Percentiles rank a stretch among this genome's conserved stretches.
Conservation (phyloP, 2,888 invertebrate species). For the Agonopterix alstromeriana region DNA sequence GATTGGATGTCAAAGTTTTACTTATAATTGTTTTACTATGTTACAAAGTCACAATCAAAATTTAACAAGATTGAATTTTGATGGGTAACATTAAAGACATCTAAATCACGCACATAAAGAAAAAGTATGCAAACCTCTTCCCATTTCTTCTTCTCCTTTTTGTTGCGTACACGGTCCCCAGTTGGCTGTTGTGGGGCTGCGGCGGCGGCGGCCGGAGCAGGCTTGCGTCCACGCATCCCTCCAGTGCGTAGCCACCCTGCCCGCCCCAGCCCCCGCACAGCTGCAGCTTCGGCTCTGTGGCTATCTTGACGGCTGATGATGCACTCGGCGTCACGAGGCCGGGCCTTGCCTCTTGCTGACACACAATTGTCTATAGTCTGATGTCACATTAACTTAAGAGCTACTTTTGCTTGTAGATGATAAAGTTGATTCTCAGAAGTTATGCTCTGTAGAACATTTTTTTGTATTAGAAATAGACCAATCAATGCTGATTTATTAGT, state of each 20-base stretch:
- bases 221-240: constrained; percentile 87
- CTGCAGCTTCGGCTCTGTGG: constrained; percentile 65
- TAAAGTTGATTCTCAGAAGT: too few relatives aligned
- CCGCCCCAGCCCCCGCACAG: constrained; percentile 66
- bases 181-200: constrained; percentile 87
- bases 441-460: too few relatives aligned
- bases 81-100: constrained; percentile 3
- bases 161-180: constrained; percentile 97
- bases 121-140: constrained; percentile 85
- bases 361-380: not conserved
- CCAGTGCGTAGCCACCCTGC: constrained; percentile 71
- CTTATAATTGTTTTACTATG: too few relatives aligned
- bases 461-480: too few relatives aligned
- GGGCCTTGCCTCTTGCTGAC: not conserved
- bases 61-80: too few relatives aligned
- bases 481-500: too few relatives aligned
- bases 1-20: too few relatives aligned
- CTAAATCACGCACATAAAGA: not conserved
- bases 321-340: not conserved
- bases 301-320: constrained; percentile 61
- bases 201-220: constrained; percentile 85
- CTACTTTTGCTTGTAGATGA: too few relatives aligned
- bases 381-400: too few relatives aligned
- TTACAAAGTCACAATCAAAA: too few relatives aligned
- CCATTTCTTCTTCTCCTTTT: constrained; percentile 96